phyloP scores from a whole-genome alignment of 2,888 invertebrate species.

The Dolichomitus sp. region DNA sequence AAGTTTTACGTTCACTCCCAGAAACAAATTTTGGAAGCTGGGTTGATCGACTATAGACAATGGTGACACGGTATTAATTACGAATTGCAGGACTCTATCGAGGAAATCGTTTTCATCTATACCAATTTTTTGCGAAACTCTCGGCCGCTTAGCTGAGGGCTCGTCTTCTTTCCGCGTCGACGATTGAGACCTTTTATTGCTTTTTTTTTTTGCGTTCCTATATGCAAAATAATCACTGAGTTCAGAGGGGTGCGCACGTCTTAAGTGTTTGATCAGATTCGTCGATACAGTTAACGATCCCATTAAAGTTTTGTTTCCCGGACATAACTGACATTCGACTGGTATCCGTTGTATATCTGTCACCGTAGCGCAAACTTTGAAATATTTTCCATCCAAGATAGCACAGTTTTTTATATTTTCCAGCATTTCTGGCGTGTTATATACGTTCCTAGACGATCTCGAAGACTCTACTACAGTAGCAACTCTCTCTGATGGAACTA shows the following conservation, averaged over 20 bases:
- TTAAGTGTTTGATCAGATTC: background rate
- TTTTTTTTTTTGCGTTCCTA: background rate
- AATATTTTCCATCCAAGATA: no score
- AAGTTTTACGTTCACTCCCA: no score
- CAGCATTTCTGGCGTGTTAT: no score
- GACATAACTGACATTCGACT: background rate
- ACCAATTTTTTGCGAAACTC: background rate
- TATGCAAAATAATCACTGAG: background rate
- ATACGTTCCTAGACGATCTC: no score
- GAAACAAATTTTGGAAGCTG: no score
- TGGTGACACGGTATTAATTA: no score
- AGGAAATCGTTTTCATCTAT: no score
- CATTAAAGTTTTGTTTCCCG: background rate
- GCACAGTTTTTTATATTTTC: no score
- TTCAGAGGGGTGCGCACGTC: background rate
- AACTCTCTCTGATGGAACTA: no score
- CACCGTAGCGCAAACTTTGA: background rate
- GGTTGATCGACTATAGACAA: no score
- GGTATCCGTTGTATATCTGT: background rate
- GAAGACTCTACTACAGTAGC: no score
- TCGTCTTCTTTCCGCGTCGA: background rate
- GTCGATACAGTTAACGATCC: slow-evolving; percentile 7
- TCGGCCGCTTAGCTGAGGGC: background rate
- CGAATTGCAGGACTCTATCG: no score
- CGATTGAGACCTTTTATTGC: background rate